phyloP scores from a whole-genome alignment of 2,888 invertebrate genomes.

The Saturnia japonica region DNA sequence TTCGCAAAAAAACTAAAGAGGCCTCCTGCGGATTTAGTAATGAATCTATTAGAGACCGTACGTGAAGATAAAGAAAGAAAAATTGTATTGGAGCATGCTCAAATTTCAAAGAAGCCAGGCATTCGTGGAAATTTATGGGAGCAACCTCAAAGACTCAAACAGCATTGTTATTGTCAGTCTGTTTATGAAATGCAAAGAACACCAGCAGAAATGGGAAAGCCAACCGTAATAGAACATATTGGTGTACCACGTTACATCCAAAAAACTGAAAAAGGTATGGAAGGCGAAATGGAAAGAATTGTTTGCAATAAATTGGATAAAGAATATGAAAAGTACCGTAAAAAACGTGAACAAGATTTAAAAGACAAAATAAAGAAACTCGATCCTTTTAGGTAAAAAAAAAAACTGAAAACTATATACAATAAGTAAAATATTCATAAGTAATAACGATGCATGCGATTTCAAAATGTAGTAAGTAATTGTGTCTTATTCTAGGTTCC shows the following conservation, averaged over 20 bases:
- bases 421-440: neutral
- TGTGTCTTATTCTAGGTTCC: no score
- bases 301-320: constrained; percentile 45
- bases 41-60: constrained; percentile 60
- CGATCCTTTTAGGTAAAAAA: constrained; percentile 61
- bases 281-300: constrained; percentile 46
- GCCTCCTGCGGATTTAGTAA: constrained; percentile 59
- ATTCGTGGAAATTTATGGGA: constrained; percentile 60
- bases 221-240: constrained; percentile 59
- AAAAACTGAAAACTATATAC: neutral
- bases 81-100: constrained; percentile 59
- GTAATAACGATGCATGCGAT: neutral
- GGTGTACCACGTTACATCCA: constrained; percentile 60
- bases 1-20: constrained; percentile 47
- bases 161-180: constrained; percentile 55
- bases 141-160: constrained; percentile 56
- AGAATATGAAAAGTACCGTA: constrained; percentile 53
- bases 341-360: constrained; percentile 53
- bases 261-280: constrained; percentile 57
- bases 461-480: no score
- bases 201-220: constrained; percentile 55
- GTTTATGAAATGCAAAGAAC: constrained; percentile 65
- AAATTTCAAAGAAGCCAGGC: constrained; percentile 49
- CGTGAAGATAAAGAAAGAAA: constrained; percentile 66
- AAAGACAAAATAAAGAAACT: constrained; percentile 53